A percentile compares a stretch with the other conserved stretches of the same genome.
These are phyloP conservation scores for Polypedilum pembai DNA, from an alignment of 1,140 invertebrate species.

Conservation along the genomic window DNA sequence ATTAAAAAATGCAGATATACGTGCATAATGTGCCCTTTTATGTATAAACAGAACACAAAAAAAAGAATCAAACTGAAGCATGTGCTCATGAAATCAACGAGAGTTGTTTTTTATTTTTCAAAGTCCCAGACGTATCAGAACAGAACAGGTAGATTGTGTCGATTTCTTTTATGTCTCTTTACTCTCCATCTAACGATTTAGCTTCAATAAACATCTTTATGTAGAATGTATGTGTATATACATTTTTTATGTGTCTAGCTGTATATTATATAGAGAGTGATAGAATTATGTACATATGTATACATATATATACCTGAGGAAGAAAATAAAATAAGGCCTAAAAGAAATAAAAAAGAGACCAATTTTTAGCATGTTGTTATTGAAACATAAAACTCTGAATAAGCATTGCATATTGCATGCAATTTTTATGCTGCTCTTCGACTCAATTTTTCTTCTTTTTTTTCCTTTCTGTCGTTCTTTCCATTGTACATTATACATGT, in stretches of 20 bases:
- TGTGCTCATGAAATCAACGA: not conserved
- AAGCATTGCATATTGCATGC: constrained; percentile 9
- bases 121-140: constrained; percentile 15
- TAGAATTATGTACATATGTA: not conserved
- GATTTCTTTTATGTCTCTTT: constrained; percentile 14
- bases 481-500: too few relatives aligned
- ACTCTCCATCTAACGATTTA: not conserved
- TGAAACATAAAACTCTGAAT: constrained; percentile 28
- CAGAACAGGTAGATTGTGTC: constrained; percentile 24
- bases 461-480: too few relatives aligned
- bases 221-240: not conserved
- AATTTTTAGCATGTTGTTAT: constrained; percentile 15
- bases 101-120: not conserved
- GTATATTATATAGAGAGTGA: not conserved
- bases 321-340: not conserved
- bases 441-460: not conserved
- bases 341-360: not conserved
- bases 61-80: constrained; percentile 1
- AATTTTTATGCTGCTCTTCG: constrained; percentile 3
- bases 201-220: constrained; percentile 16
- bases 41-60: not conserved
- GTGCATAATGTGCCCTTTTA: constrained; percentile 16
- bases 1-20: not conserved
- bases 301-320: constrained; percentile 17
- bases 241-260: constrained; percentile 4